Evolutionary conservation across 1,140 invertebrate genomes (phyloP), one percentile per base, ranked within the genome.

Genomic region (Drosophila equinoxialis): DNA sequence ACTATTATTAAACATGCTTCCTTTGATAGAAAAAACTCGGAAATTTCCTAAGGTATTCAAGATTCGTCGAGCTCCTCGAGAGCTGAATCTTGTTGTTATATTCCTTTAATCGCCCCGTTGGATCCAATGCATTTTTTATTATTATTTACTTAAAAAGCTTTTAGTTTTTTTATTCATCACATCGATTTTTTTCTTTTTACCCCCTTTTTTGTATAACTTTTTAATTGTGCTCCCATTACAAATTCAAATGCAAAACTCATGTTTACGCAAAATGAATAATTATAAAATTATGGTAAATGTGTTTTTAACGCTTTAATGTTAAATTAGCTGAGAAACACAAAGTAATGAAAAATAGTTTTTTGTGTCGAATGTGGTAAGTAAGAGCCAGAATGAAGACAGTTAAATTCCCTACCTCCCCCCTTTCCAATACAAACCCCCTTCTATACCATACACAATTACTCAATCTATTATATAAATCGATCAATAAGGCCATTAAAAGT

Each of bases 201-300:
- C 8, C 1, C 7, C 8, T 35, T 59, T 59, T 17, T 59, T 64
- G 81, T 81, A 85, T 60, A 68, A 78, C 70, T 67, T 81, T 85
- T 78, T 86, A 78, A 85, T 85, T 78, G 78, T 85, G 64, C 54
- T 65, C 66, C 71, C 66, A 75, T 85, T 86, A 79, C 41, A 72
- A 68, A 86, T 79, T 82, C 66, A 86, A 85, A 86, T 81, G 82
- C 59, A 79, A 81, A 81, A 79, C 42, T 68, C 75, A 71, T 81
- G 82, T 86, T 74, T 72, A 65, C 60, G 73, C 45, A 72, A 78
- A 85, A 78, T 71, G 57, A 65, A 51, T 51, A 51, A 51, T 51
- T 51, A 51, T 20, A 51, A 75, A 79, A 70, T 81, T 75, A 78
- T 81, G 68, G 63, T 72, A 71, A 78, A 79, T 69, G 74, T 65